Conservation (phyloP, 2,113 vertebrate species). For the Megaceryle torquata region DNA sequence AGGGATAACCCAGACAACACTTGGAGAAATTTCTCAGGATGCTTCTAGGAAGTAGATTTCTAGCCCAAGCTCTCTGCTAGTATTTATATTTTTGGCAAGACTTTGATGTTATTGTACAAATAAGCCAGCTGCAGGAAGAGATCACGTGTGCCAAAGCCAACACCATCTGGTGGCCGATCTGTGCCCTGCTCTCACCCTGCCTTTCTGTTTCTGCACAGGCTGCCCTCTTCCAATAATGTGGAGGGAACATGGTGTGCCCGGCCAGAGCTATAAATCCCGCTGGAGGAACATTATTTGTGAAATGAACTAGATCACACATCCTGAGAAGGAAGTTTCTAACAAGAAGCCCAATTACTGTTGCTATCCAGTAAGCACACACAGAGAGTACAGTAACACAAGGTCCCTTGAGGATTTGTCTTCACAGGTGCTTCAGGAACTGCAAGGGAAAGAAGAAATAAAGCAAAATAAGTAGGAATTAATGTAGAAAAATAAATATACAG, state of each 20-base stretch:
- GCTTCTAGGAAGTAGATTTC: neutral
- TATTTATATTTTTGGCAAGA: neutral
- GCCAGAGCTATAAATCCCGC: neutral
- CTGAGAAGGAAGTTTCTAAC: neutral
- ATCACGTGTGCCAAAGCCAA: neutral
- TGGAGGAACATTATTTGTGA: neutral
- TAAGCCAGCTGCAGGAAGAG: accelerated
- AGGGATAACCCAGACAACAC: neutral
- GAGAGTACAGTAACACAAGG: neutral
- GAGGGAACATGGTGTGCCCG: neutral
- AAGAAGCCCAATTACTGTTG: neutral
- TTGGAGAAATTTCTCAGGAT: neutral
- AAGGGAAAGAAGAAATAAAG: neutral
- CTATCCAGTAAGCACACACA: neutral
- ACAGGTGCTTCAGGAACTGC: neutral
- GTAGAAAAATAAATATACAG: neutral
- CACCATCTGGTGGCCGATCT: accelerated
- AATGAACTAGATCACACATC: accelerated
- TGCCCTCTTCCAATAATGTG: neutral
- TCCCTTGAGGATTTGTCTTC: neutral
- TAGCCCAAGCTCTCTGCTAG: neutral
- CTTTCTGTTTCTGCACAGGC: neutral
- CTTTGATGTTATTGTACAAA: neutral
- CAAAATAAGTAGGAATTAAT: neutral
- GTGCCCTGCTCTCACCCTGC: neutral